A percentile compares a stretch with the other conserved stretches of the same genome.
Conservation (phyloP, 2,888 invertebrate genomes). For the Zygaena filipendulae region DNA sequence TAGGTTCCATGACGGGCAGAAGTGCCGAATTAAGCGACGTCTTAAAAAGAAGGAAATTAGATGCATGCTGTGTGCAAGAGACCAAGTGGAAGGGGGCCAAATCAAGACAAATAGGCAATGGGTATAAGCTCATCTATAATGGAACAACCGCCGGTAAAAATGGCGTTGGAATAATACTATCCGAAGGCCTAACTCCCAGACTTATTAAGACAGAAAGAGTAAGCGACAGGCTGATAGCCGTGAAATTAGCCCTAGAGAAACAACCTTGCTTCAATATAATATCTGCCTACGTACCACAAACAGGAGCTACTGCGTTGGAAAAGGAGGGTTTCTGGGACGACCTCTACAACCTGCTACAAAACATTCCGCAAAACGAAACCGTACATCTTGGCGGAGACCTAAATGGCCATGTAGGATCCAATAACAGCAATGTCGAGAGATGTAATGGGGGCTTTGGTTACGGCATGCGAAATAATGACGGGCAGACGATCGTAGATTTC, state of each 20-base stretch:
- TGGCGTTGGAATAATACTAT: slow-evolving; percentile 2
- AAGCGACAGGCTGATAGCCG: slow-evolving; percentile 4
- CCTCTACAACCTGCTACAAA: slow-evolving; percentile 1
- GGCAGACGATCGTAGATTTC: slow-evolving; percentile 4
- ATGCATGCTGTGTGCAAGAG: slow-evolving; percentile 2
- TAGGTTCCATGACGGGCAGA: too few species aligned
- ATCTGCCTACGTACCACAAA: slow-evolving; percentile 5
- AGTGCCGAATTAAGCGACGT: too few species aligned
- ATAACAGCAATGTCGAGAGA: too few species aligned
- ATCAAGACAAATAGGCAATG: too few species aligned
- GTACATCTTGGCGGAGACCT: slow-evolving; percentile 3
- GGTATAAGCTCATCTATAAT: too few species aligned
- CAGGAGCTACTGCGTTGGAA: neutral
- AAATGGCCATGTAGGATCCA: slow-evolving; percentile 4
- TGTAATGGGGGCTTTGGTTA: slow-evolving; percentile 4
- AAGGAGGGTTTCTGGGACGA: slow-evolving; percentile 3
- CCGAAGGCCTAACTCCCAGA: neutral
- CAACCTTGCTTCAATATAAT: slow-evolving; percentile 4
- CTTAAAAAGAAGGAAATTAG: too few species aligned
- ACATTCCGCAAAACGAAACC: slow-evolving; percentile 2
- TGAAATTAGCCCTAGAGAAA: slow-evolving; percentile 2
- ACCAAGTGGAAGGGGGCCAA: too few species aligned
- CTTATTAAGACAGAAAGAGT: slow-evolving; percentile 2
- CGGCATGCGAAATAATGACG: slow-evolving; percentile 4
- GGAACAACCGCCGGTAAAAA: too few species aligned